A percentile compares a stretch with the other conserved stretches of the same genome.
Evolutionary conservation across 1,140 invertebrate species (phyloP).

Genomic region (Heliconius congener): DNA sequence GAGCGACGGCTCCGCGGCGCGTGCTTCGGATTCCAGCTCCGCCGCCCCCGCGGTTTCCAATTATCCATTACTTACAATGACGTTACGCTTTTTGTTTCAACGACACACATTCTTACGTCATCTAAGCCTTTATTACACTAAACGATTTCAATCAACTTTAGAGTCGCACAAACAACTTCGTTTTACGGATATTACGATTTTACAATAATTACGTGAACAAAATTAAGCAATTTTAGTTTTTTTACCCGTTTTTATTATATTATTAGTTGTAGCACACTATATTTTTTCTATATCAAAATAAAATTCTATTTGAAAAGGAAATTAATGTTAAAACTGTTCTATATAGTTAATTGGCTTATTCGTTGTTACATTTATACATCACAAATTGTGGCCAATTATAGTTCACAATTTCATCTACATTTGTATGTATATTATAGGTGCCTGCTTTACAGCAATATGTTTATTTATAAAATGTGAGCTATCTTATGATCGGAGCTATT

Average conservation of each 20-base stretch:
- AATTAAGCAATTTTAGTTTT: constrained; percentile 49
- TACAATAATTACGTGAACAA: constrained; percentile 50
- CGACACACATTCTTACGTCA: constrained; percentile 62
- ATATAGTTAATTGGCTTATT: not conserved
- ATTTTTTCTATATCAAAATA: not conserved
- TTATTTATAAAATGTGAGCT: not conserved
- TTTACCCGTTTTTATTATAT: not conserved
- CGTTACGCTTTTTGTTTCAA: constrained; percentile 64
- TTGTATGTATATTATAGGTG: not conserved
- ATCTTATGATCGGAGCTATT: constrained; percentile 35
- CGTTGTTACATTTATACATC: not conserved
- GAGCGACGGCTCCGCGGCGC: constrained; percentile 60
- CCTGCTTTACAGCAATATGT: not conserved
- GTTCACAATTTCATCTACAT: not conserved
- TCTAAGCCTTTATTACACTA: constrained; percentile 72
- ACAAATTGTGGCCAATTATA: not conserved
- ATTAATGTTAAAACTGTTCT: no score
- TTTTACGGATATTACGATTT: constrained; percentile 59
- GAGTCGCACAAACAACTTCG: constrained; percentile 66
- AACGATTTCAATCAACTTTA: constrained; percentile 67
- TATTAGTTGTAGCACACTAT: not conserved
- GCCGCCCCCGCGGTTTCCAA: constrained; percentile 53
- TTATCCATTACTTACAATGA: constrained; percentile 79
- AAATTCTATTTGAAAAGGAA: not conserved
- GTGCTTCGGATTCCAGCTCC: constrained; percentile 71